Evolutionary conservation across 2,113 vertebrate species (phyloP), one percentile per base, ranked within the genome.

Genomic region (Pithys albifrons): DNA sequence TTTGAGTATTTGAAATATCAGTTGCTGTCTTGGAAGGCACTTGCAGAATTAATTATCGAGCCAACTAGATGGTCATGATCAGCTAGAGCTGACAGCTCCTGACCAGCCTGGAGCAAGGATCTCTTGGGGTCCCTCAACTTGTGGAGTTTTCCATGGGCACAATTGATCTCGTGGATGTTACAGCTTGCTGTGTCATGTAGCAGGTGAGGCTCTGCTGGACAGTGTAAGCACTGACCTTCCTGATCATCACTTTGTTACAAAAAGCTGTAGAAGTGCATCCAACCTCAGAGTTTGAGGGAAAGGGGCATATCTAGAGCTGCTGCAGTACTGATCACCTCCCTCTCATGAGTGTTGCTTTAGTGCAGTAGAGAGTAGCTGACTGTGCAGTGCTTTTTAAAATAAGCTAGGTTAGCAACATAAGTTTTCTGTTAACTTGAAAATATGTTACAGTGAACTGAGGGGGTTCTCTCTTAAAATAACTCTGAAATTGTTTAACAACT

Each of bases 351-450:
- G 61, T 62, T 74, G 64, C 43, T 83, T 85, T 19, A 77, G 62
- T 58, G 59, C 51, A 66, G 54, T 59, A 39, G 27, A 59, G 49
- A 79, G 72, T 69, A 73, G 69, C 79, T 96, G 33, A 83, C 67
- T 85, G 39, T 65, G 64, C 75, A 83, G 41, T 37, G 52, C 85
- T 91, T 94, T 85, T 67, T 93, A 46, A 90, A 96, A 79, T 91
- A 66, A 90, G 41, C 52, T 55, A 31, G 41, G 54, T 62, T 88
- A 92, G 85, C 76, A 93, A 28, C 27, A 5, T 83, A 92, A 87
- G 65, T 92, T 93, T 96, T 90, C 81, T 87, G 61, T 80, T 95
- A 84, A 75, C 25, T 78, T 94, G 78, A 54, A 91, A 95, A 79
- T 94, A 79, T 43, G 70, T 85, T 90, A 7, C 2, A 94, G 45